These are phyloP conservation scores for Brachionus rotundiformis DNA, from an alignment of 1,140 invertebrate species.

Conservation along the genomic window DNA sequence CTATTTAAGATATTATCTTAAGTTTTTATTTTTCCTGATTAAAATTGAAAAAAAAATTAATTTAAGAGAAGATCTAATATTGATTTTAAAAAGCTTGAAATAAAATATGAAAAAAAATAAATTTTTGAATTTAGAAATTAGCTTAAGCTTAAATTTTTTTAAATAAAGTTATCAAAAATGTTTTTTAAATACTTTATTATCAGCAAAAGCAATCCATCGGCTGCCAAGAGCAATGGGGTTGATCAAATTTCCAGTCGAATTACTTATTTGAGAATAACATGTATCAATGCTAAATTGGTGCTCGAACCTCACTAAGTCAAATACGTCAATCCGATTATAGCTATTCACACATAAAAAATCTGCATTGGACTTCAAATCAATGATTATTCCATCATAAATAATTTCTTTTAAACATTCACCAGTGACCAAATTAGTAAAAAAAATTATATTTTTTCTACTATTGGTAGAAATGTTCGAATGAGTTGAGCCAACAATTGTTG, in stretches of 20 bases:
- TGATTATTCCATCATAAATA: slow-evolving; percentile 8
- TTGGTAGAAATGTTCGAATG: not conserved
- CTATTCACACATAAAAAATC: slow-evolving; percentile 36
- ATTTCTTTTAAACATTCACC: slow-evolving; percentile 33
- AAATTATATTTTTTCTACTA: not conserved
- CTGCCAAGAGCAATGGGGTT: slow-evolving; percentile 85
- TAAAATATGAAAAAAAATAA: no score
- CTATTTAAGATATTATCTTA: no score
- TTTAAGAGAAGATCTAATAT: no score
- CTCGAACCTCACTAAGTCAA: slow-evolving; percentile 19
- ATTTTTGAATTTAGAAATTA: no score
- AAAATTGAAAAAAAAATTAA: no score
- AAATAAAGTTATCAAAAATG: no score
- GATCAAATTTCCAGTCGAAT: slow-evolving; percentile 46
- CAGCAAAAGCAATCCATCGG: slow-evolving; percentile 74
- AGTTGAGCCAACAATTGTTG: not conserved
- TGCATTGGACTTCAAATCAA: slow-evolving; percentile 44
- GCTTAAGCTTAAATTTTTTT: no score
- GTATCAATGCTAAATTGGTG: slow-evolving; percentile 17
- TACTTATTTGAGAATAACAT: slow-evolving; percentile 49
- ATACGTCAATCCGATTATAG: slow-evolving; percentile 25
- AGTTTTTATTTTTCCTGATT: no score
- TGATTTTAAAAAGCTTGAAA: no score
- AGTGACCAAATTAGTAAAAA: not conserved
- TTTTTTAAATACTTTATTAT: slow-evolving; percentile 74